Evolutionary conservation across 2,888 invertebrate genomes (phyloP).

Genomic region (Tribolium freemani): DNA sequence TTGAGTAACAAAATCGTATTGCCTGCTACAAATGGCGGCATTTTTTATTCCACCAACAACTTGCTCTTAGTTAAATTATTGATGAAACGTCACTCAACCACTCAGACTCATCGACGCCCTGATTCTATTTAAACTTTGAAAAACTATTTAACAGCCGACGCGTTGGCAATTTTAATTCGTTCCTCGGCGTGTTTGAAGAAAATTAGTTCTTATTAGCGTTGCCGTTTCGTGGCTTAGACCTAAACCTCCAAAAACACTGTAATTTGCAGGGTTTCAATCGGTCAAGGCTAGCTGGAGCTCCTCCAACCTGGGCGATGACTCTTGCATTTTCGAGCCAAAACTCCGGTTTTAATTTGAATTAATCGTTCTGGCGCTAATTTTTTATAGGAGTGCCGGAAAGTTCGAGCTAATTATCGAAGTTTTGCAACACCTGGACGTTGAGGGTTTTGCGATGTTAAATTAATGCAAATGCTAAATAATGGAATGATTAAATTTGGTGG

Average conservation of each 20-base stretch:
- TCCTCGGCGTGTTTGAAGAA: conserved; percentile 5
- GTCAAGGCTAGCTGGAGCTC: background rate
- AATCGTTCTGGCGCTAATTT: conserved; percentile 4
- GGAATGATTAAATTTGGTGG: background rate
- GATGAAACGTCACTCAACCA: background rate
- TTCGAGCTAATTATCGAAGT: conserved; percentile 2
- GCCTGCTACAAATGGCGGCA: too few relatives aligned
- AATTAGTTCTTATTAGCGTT: conserved; percentile 13
- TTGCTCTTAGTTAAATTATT: background rate
- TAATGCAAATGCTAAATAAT: background rate
- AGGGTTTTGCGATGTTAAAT: background rate
- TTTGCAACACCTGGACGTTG: conserved; percentile 8
- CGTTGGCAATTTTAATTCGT: background rate
- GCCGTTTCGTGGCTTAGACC: background rate
- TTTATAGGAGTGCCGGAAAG: conserved; percentile 1
- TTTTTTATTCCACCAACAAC: background rate
- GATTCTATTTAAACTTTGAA: background rate
- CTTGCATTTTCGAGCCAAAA: background rate
- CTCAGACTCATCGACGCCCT: background rate
- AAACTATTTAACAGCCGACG: background rate
- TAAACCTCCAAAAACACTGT: conserved; percentile 5
- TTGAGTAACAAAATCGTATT: too few relatives aligned
- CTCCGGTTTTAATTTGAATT: background rate
- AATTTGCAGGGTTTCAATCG: background rate
- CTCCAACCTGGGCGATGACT: conserved; percentile 9